Evolutionary conservation across 2,888 invertebrate species (phyloP), one percentile per base, ranked within the genome.

Genomic region (Micropterix aruncella): DNA sequence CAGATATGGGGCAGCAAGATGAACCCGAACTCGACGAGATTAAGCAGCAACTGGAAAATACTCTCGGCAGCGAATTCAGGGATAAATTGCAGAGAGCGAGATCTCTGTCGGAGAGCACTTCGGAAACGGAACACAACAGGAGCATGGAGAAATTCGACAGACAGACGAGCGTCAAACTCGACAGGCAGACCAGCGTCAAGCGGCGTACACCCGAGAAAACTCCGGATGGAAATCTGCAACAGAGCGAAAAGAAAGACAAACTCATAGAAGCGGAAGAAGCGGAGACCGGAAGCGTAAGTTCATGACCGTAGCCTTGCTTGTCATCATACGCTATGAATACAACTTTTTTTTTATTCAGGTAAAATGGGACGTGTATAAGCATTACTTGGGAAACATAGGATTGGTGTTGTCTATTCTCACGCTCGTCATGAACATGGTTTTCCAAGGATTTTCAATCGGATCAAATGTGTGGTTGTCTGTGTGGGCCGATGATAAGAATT

Each of bases 211-310:
- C 66, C 0, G 69, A 70, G 3, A 64, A 63, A 19, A 38, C 36
- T 7, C 42, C 37, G 9, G 46, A 46, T 18, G 18, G 15, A 17
- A 36, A 48, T 18, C n/a, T n/a, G n/a, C n/a, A n/a, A n/a, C 57
- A 60, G 1, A 60, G 55, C 18, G 70, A 69, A 49, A 65, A 69
- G 48, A 65, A 70, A 48, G 83, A 85, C 55, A 90, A 88, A 65
- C 70, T 96, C 4, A 94, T 95, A 50, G 91, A 94, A 63, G 77
- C 75, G 0, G 96, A 96, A 60, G 90, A 86, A 60, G 73, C 92
- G 0, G 90, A 92, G 71, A 92, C 89, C 1, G 96, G 96, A 55
- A 87, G 86, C 57, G 90, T 85, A 65, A 74, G 77, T 65, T 36
- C n/a, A n/a, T n/a, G n/a, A n/a, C n/a, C n/a, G n/a, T n/a, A n/a